Evolutionary conservation across 2,888 invertebrate genomes (phyloP).

Genomic region (Seira ritae): DNA sequence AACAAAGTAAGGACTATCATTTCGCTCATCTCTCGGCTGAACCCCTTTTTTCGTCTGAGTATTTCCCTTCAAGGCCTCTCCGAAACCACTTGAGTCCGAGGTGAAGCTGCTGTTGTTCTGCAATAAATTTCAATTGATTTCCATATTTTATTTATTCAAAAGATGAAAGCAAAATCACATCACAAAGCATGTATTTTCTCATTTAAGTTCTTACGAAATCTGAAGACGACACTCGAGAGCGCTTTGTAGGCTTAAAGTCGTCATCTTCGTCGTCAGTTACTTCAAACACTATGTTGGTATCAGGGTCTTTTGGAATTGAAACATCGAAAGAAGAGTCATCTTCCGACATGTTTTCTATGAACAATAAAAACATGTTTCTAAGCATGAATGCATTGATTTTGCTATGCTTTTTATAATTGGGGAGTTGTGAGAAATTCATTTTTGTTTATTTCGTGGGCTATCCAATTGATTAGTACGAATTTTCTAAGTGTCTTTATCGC

Average conservation of each 20-base stretch:
- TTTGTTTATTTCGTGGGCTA: no score
- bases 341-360: not conserved
- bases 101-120: conserved; percentile 38
- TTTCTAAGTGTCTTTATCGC: no score
- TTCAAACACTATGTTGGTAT: conserved; percentile 20
- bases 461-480: no score
- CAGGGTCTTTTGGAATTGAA: not conserved
- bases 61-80: conserved; percentile 23
- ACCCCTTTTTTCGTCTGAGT: conserved; percentile 6
- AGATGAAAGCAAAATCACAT: not conserved
- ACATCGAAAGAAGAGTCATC: conserved; percentile 32
- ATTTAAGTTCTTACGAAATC: conserved; percentile 15
- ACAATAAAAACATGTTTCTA: no score
- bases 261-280: conserved; percentile 62
- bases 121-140: conserved; percentile 2
- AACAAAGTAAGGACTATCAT: conserved; percentile 54
- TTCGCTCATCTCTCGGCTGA: not conserved
- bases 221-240: conserved; percentile 38
- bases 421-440: no score
- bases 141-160: not conserved
- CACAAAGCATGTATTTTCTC: conserved; percentile 3
- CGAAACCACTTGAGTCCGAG: conserved; percentile 17
- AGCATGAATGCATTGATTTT: no score
- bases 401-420: no score
- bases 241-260: conserved; percentile 61